A percentile compares a stretch with the other conserved stretches of the same genome.
Conservation (phyloP, 2,113 vertebrate genomes). For the Ciconia maguari region DNA sequence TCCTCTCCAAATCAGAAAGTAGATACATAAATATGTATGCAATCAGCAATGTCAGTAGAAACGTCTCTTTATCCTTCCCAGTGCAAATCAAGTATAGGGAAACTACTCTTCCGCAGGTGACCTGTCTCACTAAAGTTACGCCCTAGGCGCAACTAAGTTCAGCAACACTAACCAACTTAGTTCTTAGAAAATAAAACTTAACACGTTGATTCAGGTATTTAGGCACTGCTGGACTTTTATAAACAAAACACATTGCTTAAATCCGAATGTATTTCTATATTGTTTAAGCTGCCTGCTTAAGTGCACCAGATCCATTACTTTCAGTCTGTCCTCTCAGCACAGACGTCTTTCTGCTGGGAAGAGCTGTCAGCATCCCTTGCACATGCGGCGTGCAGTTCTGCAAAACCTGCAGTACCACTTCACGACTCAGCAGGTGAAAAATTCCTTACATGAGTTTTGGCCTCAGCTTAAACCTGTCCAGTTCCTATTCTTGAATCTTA, state of each 20-base stretch:
- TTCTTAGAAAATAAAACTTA: neutral
- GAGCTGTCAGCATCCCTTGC: neutral
- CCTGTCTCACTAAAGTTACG: neutral
- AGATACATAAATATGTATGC: neutral
- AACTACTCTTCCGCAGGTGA: neutral
- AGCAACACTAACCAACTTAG: neutral
- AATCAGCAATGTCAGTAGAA: neutral
- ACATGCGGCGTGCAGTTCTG: rapidly evolving
- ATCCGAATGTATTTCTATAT: rapidly evolving
- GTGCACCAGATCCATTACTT: neutral
- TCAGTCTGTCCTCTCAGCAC: neutral
- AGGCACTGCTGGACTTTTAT: neutral
- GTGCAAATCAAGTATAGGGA: neutral
- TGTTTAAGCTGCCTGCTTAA: neutral
- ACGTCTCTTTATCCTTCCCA: neutral
- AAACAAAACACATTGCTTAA: rapidly evolving
- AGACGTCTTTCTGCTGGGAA: rapidly evolving
- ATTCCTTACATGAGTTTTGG: rapidly evolving
- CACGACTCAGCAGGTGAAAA: neutral
- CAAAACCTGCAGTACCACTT: rapidly evolving
- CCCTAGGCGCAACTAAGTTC: neutral
- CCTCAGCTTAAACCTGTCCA: neutral
- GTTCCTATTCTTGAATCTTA: neutral
- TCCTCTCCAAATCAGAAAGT: neutral
- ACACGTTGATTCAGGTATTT: rapidly evolving